Conservation (phyloP, 2,113 vertebrate species). For the Cettia cetti region DNA sequence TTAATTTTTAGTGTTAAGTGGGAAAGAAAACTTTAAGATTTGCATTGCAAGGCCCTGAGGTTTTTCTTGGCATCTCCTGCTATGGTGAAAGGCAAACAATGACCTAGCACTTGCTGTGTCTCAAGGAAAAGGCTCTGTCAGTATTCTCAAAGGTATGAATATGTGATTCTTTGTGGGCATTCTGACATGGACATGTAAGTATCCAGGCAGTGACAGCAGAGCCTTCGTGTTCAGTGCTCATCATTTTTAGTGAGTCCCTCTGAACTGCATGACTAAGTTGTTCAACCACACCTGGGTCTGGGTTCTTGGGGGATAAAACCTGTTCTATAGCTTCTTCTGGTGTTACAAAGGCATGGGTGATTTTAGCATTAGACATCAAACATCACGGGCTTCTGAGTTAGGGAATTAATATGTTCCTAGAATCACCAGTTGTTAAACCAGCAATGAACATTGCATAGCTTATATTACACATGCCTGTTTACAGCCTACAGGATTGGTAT, state of each 20-base stretch:
- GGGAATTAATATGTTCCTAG: background rate
- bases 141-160: background rate
- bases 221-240: background rate
- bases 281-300: background rate
- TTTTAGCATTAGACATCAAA: background rate
- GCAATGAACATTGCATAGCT: background rate
- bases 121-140: background rate
- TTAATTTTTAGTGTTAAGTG: background rate
- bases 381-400: background rate
- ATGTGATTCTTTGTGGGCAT: background rate
- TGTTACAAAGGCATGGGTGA: background rate
- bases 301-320: background rate
- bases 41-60: background rate
- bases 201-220: background rate
- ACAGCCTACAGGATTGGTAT: background rate
- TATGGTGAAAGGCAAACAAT: background rate
- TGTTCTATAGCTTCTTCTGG: background rate
- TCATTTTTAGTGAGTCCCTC: background rate
- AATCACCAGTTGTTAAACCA: background rate
- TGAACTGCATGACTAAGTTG: background rate
- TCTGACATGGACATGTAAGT: background rate
- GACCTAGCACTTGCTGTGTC: background rate
- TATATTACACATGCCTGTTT: background rate
- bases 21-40: background rate
- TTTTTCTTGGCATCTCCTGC: background rate